Base-by-base conservation (phyloP, 2,888 invertebrate species). In the Chloroclysta siterata region DNA sequence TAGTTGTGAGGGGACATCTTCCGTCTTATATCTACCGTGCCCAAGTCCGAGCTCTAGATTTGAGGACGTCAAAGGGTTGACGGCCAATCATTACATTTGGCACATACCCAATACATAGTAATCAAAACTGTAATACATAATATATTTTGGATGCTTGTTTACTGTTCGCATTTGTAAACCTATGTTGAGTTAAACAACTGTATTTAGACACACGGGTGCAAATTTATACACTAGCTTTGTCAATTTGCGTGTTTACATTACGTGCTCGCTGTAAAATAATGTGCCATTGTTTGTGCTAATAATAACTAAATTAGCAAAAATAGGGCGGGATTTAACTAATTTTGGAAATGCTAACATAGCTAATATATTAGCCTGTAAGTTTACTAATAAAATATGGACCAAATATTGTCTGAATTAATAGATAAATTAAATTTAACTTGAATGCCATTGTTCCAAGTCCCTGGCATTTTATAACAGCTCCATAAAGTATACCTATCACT, bases 111-210 rank as follows among this genome's bases (percentile, higher is more conserved):
- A 22, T n/a, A n/a, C n/a, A n/a, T 11, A 39, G 10, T 39, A 11
- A 39, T 39, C 36, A 39, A 39, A 39, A 8, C 1, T n/a, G n/a
- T n/a, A n/a, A n/a, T n/a, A n/a, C n/a, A 10, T 39, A 11, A 8
- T 33, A 8, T 11, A 11, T 10, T 39, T 11, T 11, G 11, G 33
- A 42, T 47, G 29, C 17, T 14, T 55, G 41, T 17, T 17, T 36
- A 3, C n/a, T 22, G 13, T 14, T 14, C 42, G 29, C 11, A n/a
- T 29, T 3, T 5, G 39, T 7, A 50, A 33, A 29, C 10, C 22
- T 13, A 17, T 5, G 52, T 13, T 46, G 13, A 33, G 52, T 63
- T 36, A 14, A 36, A 57, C 33, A 57, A 33, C 54, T 50, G 42
- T 47, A 50, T 54, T 53, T 54, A 15, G 39, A 36, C 10, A 39